Percentiles rank a stretch among this genome's conserved stretches.
phyloP scores from a whole-genome alignment of 1,140 invertebrate genomes.

The Trigoniulus corallinus region DNA sequence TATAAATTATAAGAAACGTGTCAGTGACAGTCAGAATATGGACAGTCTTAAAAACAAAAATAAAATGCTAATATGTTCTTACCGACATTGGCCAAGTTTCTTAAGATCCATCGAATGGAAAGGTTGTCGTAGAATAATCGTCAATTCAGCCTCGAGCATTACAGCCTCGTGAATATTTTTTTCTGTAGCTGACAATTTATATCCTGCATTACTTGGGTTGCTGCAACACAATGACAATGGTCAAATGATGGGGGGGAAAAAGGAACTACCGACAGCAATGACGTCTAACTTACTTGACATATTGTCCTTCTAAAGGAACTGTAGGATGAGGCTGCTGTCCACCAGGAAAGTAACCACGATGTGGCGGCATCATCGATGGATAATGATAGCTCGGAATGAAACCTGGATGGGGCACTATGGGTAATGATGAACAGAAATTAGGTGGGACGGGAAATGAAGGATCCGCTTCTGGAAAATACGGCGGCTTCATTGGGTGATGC shows the following conservation, averaged over 20 bases:
- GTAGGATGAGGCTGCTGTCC: too few relatives aligned
- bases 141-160: slow-evolving; percentile 8
- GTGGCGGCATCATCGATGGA: not conserved
- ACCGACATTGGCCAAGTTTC: slow-evolving; percentile 12
- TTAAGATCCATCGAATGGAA: slow-evolving; percentile 2
- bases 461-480: not conserved
- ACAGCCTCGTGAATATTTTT: slow-evolving; percentile 12
- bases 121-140: not conserved
- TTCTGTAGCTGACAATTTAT: slow-evolving; percentile 10
- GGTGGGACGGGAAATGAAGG: not conserved
- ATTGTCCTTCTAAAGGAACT: too few relatives aligned
- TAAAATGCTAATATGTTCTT: slow-evolving; percentile 8
- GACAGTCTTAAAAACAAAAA: slow-evolving; percentile 13
- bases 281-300: too few relatives aligned
- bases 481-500: not conserved
- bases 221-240: not conserved
- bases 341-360: not conserved
- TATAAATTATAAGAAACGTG: slow-evolving; percentile 14
- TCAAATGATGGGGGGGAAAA: too few relatives aligned
- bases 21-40: slow-evolving; percentile 11
- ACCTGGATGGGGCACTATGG: not conserved
- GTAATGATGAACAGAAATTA: not conserved
- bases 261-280: too few relatives aligned
- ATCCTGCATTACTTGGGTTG: not conserved
- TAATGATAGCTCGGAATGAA: not conserved